Evolutionary conservation across 2,888 invertebrate genomes (phyloP), one percentile per base, ranked within the genome.

Genomic region (Germaria angustata): DNA sequence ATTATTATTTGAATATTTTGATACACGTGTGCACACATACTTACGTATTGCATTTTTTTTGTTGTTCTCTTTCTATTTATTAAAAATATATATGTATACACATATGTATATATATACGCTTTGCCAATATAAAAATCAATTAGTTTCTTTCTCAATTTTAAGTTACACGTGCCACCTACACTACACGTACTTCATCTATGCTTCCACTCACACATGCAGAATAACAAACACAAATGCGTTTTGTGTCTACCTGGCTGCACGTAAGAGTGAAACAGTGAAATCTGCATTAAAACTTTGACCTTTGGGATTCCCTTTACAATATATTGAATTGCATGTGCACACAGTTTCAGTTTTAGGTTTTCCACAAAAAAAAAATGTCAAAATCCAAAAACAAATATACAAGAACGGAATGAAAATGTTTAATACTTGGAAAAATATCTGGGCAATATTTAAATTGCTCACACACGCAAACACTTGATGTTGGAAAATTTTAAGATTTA

Each of bases 211-310:
- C 20, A 39, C 32, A 36, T 3, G 2, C 1, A 17, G n/a, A n/a
- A 24, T 1, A 8, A 41, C 41, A 9, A 24, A 22, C 3, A 22
- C 24, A n/a, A 4, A 22, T 22, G 8, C 22, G 2, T 22, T 39
- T 22, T 59, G 5, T 39, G 5, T 39, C 5, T 22, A 22, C n/a
- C 8, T 51, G 11, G n/a, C 20, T 36, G 32, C 55, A 41, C 11
- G 49, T 20, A n/a, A 15, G 9, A 8, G 46, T 5, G 3, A 0
- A 59, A 17, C 11, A 22, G 22, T 76, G 49, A 49, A 66, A 36
- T 44, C 44, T 65, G 65, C 73, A 65, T 65, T 55, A 53, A 66
- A 68, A 57, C 66, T 76, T 51, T 68, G 49, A 76, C 66, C 66
- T 76, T 76, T 76, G 15, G 4, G 15, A 28, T 17, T 1, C 28